These are phyloP conservation scores for Mellivora capensis DNA, from an alignment of 2,113 vertebrate species.

Conservation along the genomic window DNA sequence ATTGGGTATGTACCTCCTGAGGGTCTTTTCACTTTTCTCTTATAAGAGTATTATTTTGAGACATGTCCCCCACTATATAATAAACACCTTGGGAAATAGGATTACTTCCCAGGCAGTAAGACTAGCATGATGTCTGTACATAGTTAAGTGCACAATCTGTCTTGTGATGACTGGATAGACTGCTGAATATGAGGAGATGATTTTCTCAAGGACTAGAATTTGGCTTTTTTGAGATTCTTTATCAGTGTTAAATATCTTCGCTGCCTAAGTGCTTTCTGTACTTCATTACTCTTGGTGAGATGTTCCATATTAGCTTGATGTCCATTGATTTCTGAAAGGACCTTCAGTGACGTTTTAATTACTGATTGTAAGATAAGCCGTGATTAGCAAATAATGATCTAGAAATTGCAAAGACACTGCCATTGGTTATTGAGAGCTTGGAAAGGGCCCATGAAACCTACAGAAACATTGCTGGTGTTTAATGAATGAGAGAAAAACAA, in stretches of 20 bases:
- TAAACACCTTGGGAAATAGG: background rate
- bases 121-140: background rate
- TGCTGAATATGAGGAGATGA: background rate
- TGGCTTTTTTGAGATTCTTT: background rate
- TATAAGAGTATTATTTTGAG: background rate
- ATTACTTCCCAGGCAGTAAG: background rate
- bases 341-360: constrained; percentile 74
- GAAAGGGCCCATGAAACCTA: constrained; percentile 65
- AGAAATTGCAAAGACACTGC: constrained; percentile 74
- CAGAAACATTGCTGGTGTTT: constrained; percentile 66
- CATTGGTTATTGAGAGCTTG: constrained; percentile 67
- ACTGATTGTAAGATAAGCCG: constrained; percentile 78
- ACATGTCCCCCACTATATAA: background rate
- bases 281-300: constrained; percentile 62
- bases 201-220: background rate
- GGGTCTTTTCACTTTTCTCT: background rate
- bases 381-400: constrained; percentile 77
- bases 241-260: background rate
- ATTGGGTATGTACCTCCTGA: background rate
- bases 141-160: background rate
- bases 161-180: background rate
- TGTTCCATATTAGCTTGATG: constrained; percentile 57
- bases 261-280: background rate
- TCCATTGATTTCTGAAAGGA: constrained; percentile 76
- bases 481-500: constrained; percentile 71